A percentile compares a stretch with the other conserved stretches of the same genome.
Conservation (phyloP, 2,113 vertebrate species). For the Cyanoliseus patagonus region DNA sequence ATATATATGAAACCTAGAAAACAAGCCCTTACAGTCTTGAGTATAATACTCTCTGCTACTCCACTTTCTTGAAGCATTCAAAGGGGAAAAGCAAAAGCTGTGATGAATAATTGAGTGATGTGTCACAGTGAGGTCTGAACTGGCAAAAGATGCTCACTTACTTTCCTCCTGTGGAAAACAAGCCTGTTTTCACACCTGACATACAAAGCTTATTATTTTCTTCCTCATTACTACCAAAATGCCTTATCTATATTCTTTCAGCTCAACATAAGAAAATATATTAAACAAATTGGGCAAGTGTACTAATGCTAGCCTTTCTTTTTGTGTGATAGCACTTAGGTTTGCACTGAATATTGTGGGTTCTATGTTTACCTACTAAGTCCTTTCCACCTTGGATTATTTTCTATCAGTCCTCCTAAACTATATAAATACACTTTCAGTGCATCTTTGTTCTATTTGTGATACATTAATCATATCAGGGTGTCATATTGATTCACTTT, state of each 20-base stretch:
- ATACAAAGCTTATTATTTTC: background rate
- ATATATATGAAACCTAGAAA: background rate
- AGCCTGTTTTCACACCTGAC: background rate
- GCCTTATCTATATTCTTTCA: background rate
- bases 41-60: background rate
- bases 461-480: background rate
- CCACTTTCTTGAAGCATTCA: background rate
- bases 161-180: background rate
- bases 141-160: background rate
- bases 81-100: background rate
- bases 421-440: background rate
- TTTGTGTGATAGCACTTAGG: background rate
- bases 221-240: background rate
- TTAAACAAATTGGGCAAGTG: background rate
- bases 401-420: background rate
- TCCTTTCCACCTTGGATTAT: background rate
- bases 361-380: background rate
- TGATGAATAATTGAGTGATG: background rate
- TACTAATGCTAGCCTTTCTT: background rate
- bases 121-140: background rate
- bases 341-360: background rate
- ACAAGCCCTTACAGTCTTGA: background rate
- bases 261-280: background rate
- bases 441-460: background rate
- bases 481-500: background rate